Evolutionary conservation across 2,888 invertebrate species (phyloP).

Genomic region (Netelia inedita): DNA sequence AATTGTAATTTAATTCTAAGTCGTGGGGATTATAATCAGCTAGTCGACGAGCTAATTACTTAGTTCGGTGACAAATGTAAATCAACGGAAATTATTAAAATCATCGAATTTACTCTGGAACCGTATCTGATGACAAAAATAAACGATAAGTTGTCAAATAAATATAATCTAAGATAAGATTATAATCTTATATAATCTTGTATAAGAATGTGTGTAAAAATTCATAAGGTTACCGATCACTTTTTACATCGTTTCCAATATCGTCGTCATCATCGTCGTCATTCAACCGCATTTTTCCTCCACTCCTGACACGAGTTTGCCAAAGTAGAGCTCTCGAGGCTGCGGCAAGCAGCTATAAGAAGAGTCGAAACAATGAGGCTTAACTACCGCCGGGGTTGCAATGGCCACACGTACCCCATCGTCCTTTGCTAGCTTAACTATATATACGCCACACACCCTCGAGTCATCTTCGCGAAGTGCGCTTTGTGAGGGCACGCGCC

Average conservation of each 20-base stretch:
- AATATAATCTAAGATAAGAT: too few relatives aligned
- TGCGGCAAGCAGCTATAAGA: conserved; percentile 39
- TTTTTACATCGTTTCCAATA: conserved; percentile 32
- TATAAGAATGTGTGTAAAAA: conserved; percentile 9
- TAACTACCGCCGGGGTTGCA: conserved; percentile 76
- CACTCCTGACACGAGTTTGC: conserved; percentile 17
- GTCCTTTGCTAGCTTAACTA: background rate
- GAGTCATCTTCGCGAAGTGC: conserved; percentile 82
- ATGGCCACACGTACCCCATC: conserved; percentile 42
- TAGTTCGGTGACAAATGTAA: too few relatives aligned
- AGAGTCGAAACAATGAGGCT: conserved; percentile 82
- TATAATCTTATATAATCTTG: too few relatives aligned
- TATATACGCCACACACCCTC: conserved; percentile 74
- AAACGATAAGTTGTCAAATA: too few relatives aligned
- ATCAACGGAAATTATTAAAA: too few relatives aligned
- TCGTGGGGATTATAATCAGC: too few relatives aligned
- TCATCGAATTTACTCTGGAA: too few relatives aligned
- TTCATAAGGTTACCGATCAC: background rate
- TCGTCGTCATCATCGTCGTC: conserved; percentile 50
- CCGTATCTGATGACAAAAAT: too few relatives aligned
- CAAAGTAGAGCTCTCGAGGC: conserved; percentile 52
- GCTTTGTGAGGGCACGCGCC: conserved; percentile 84
- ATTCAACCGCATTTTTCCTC: conserved; percentile 44
- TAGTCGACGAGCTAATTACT: too few relatives aligned
- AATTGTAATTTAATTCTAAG: background rate